Conservation (phyloP, 2,113 vertebrate genomes). For the Cyphomyrus discorhynchus region DNA sequence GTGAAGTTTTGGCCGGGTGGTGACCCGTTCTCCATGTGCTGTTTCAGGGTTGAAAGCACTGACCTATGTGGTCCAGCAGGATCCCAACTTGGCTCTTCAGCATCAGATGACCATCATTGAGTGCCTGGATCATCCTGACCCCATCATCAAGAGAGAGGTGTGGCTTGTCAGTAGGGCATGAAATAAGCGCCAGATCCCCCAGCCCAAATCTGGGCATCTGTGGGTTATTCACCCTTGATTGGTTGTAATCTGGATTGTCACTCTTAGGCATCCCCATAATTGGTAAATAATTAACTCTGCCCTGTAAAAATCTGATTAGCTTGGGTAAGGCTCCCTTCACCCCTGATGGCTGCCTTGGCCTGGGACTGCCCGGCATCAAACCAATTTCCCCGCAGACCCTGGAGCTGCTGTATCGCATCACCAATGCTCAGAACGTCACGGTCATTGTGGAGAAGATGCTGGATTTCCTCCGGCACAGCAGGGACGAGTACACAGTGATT, state of each 20-base stretch:
- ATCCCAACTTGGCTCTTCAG: slow-evolving; percentile 85
- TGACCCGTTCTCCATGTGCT: slow-evolving; percentile 19
- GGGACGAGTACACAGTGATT: slow-evolving; percentile 80
- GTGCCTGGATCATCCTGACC: slow-evolving; percentile 87
- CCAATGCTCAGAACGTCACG: slow-evolving; percentile 83
- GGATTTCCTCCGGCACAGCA: slow-evolving; percentile 75
- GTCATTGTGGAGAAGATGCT: slow-evolving; percentile 96
- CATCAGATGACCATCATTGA: slow-evolving; percentile 98
- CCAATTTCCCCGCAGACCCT: slow-evolving; percentile 68
- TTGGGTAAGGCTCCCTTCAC: not conserved
- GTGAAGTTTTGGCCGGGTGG: not conserved
- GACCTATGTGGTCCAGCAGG: slow-evolving; percentile 89
- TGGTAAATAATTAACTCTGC: not conserved
- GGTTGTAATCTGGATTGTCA: not conserved
- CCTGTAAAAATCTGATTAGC: not conserved
- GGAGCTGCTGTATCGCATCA: slow-evolving; percentile 91
- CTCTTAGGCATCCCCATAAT: not conserved
- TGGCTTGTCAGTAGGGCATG: slow-evolving; percentile 23
- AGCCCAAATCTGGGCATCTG: not conserved
- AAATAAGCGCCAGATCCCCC: not conserved
- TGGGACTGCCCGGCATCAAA: not conserved
- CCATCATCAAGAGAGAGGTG: slow-evolving; percentile 93
- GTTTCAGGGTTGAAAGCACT: slow-evolving; percentile 85
- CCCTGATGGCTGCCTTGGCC: not conserved
- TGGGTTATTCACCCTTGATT: not conserved